Evolutionary conservation across 2,888 invertebrate species (phyloP).

Genomic region (Coronaproctus castanopsis): DNA sequence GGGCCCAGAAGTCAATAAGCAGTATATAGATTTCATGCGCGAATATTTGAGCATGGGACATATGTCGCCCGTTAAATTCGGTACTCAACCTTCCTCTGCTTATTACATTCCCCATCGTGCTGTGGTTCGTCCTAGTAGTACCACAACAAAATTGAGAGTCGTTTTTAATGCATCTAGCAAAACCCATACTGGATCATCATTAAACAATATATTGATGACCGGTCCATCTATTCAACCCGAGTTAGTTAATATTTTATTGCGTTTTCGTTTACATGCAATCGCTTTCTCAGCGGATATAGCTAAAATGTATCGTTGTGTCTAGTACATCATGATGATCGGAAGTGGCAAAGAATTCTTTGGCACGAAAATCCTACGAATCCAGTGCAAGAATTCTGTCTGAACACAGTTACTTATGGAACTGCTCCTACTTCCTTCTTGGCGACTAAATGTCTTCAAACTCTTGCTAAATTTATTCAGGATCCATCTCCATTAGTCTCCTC

Average conservation of each 20-base stretch:
- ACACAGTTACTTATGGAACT: constrained; percentile 21
- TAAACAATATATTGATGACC: constrained; percentile 12
- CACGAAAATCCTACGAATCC: constrained; percentile 14
- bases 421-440: constrained; percentile 17
- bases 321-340: constrained; percentile 14
- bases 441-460: constrained; percentile 14
- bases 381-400: constrained; percentile 15
- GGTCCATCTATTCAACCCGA: constrained; percentile 14
- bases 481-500: constrained; percentile 13
- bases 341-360: constrained; percentile 21
- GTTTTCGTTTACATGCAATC: constrained; percentile 10
- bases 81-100: background rate
- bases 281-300: constrained; percentile 19
- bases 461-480: constrained; percentile 10
- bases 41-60: constrained; percentile 17
- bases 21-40: constrained; percentile 12
- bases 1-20: too few relatives aligned
- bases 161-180: constrained; percentile 19
- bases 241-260: constrained; percentile 10
- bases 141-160: constrained; percentile 18
- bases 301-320: constrained; percentile 21
- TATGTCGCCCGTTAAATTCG: constrained; percentile 11
- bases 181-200: constrained; percentile 16
- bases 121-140: constrained; percentile 14
- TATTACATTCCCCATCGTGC: constrained; percentile 20